Base-by-base conservation (phyloP, 2,797 vertebrate genomes). In the Sternotherus odoratus region DNA sequence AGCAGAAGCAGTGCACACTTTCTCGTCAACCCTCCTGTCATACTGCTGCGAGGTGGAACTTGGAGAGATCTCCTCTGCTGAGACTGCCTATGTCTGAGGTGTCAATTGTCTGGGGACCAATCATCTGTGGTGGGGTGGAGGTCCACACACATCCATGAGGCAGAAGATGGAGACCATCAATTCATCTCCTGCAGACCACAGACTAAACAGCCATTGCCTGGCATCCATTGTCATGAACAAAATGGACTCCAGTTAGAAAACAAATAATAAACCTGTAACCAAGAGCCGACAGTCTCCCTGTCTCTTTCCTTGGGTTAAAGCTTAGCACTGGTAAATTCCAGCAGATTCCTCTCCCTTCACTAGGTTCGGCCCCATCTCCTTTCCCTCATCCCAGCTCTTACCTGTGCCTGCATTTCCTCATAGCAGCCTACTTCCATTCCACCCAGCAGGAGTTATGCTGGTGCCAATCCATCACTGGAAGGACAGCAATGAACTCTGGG, bases 141-240 rank as follows among this genome's bases (percentile, higher is more conserved):
- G 8, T 79, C n/a, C 92, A 79, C 3, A 81, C 94, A 88, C 86
- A 75, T 85, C 46, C 87, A 72, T 17, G 4, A 86, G 63, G 85
- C 69, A 72, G 50, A 69, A 88, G 95, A 88, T 91, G 95, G 91
- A 57, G 79, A 28, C 77, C 94, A 91, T 86, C 91, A 48, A 95
- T 95, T 89, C 91, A 74, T 87, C 8, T 53, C 43, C 48, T 30
- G 30, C 72, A 46, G 43, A 43, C 43, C 26, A 30, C 26, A 46
- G 72, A 75, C 30, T 69, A 69, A 39, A 69, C 28, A 75, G 13
- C 24, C 28, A 30, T 30, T 75, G 72, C 15, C 28, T 30, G 13
- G 43, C 28, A 15, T 69, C 30, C 26, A 5, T 43, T 84, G 50
- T 82, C 5, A 4, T 50, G 91, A 79, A 60, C 28, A 89, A 36